Evolutionary conservation across 2,888 invertebrate species (phyloP).

Genomic region (Neoaliturus tenellus): DNA sequence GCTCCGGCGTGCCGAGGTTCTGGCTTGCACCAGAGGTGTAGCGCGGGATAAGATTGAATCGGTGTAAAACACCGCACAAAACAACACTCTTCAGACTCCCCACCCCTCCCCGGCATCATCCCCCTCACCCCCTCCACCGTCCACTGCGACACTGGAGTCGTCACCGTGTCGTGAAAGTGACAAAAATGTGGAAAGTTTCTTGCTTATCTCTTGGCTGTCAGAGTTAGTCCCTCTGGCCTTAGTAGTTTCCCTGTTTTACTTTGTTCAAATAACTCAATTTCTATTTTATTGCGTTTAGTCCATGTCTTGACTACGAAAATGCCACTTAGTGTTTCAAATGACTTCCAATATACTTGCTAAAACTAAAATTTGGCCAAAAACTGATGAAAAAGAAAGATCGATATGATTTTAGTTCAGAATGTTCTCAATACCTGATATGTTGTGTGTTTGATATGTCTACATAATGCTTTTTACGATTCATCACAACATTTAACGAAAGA

Average conservation of each 20-base stretch:
- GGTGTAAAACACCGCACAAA: conserved; percentile 46
- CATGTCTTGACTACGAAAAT: no score
- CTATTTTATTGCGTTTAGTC: neutral
- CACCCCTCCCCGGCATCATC: conserved; percentile 9
- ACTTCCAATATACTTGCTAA: no score
- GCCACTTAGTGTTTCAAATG: no score
- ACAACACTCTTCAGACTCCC: conserved; percentile 54
- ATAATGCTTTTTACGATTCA: no score
- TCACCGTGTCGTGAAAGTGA: neutral
- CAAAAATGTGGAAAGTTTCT: conserved; percentile 20
- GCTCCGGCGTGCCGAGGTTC: neutral
- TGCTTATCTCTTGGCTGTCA: neutral
- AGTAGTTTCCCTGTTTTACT: neutral
- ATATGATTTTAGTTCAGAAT: no score
- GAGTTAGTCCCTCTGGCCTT: neutral
- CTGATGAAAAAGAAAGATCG: no score
- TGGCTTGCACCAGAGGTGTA: neutral
- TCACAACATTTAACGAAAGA: no score
- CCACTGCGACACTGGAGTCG: neutral
- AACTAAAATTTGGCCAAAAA: no score
- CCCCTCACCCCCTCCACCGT: conserved; percentile 22
- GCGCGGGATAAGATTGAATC: conserved; percentile 27
- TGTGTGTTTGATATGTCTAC: no score
- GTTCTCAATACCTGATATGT: no score
- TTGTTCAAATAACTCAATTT: neutral